Evolutionary conservation across 2,888 invertebrate genomes (phyloP).

Genomic region (Gonocerus acuteangulatus): DNA sequence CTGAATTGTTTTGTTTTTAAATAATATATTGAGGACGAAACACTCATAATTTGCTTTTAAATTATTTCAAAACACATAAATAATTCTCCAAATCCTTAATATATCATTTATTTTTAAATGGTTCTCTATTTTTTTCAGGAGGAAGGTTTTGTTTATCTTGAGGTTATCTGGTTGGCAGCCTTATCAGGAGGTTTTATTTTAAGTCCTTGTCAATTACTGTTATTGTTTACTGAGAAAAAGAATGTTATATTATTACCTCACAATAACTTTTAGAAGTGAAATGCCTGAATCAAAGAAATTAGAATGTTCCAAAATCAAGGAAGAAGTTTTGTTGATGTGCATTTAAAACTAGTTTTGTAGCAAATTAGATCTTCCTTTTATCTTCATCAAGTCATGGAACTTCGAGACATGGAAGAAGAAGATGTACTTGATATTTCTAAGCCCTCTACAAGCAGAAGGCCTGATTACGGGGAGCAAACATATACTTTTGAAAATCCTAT

Average conservation of each 20-base stretch:
- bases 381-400: too few species aligned
- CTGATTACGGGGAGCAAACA: background rate
- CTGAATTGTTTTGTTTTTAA: background rate
- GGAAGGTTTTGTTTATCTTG: background rate
- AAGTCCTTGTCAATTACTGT: background rate
- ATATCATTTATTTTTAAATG: background rate
- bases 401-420: background rate
- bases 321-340: too few species aligned
- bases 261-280: too few species aligned
- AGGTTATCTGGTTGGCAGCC: background rate
- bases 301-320: too few species aligned
- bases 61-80: background rate
- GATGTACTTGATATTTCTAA: constrained; percentile 12
- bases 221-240: too few species aligned
- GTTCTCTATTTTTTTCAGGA: too few species aligned
- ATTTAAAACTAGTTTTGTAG: too few species aligned
- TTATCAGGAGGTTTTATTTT: background rate
- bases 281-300: too few species aligned
- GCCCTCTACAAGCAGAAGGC: constrained; percentile 12
- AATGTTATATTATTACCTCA: too few species aligned
- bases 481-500: background rate
- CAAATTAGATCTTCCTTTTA: too few species aligned
- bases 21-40: background rate
- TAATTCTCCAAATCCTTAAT: background rate
- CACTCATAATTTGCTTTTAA: background rate